phyloP scores from a whole-genome alignment of 2,888 invertebrate genomes.

The Parelbella ahira region DNA sequence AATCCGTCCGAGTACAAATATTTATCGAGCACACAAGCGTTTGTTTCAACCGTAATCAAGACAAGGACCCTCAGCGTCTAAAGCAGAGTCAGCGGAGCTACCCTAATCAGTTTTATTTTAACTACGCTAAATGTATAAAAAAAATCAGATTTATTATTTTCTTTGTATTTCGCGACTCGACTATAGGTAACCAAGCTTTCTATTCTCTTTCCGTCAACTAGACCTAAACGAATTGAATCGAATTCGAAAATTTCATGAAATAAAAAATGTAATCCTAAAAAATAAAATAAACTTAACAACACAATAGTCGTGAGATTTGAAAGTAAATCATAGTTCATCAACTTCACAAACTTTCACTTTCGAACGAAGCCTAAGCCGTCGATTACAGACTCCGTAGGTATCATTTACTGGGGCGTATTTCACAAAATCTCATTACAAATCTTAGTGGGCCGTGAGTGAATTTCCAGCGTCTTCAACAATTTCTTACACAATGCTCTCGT shows the following conservation, averaged over 20 bases:
- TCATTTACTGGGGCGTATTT: constrained; percentile 14
- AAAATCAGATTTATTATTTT: background rate
- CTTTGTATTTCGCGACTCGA: background rate
- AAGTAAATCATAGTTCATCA: constrained; percentile 16
- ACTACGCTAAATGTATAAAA: background rate
- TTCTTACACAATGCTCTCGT: constrained; percentile 4
- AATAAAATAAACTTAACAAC: constrained; percentile 7
- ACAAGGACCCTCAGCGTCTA: constrained; percentile 3
- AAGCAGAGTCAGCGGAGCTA: constrained; percentile 1
- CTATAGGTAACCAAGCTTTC: too few relatives aligned
- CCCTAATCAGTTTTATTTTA: constrained; percentile 2
- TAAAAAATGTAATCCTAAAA: background rate
- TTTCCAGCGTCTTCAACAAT: constrained; percentile 12
- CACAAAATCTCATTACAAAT: constrained; percentile 23
- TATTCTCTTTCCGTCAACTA: too few relatives aligned
- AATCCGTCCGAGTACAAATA: background rate
- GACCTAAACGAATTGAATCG: too few relatives aligned
- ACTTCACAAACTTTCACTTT: constrained; percentile 12
- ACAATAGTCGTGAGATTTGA: constrained; percentile 15
- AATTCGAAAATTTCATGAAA: too few relatives aligned
- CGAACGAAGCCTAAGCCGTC: constrained; percentile 8
- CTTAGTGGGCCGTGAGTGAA: constrained; percentile 14
- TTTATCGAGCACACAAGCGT: background rate
- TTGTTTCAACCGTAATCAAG: constrained; percentile 5
- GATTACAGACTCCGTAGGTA: constrained; percentile 9